Conservation (phyloP, 2,113 vertebrate genomes). For the Chaetodon trifascialis region DNA sequence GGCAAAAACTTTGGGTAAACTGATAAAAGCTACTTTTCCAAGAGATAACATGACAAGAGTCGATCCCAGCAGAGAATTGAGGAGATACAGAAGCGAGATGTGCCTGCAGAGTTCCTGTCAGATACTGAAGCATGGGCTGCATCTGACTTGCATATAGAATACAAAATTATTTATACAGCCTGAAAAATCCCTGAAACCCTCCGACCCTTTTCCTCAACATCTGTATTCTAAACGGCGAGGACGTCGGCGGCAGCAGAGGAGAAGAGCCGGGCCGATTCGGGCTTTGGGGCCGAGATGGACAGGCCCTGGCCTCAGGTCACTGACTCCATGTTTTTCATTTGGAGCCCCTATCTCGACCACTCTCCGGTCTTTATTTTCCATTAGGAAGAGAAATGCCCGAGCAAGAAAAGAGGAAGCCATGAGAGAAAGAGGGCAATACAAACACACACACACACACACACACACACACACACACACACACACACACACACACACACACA, state of each 20-base stretch:
- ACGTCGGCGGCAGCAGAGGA: neutral
- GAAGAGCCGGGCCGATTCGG: slow-evolving; percentile 23
- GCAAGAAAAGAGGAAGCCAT: slow-evolving; percentile 41
- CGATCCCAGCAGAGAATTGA: neutral
- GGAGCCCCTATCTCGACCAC: slow-evolving; percentile 53
- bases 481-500: slow-evolving; percentile 47
- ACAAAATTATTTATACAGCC: neutral
- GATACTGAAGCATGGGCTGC: neutral
- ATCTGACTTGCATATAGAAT: neutral
- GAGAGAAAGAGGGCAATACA: slow-evolving; percentile 24
- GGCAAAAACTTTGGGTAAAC: slow-evolving; percentile 26
- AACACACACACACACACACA: slow-evolving; percentile 54
- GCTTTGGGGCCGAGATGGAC: slow-evolving; percentile 54
- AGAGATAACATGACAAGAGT: slow-evolving; percentile 8
- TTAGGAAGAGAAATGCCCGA: slow-evolving; percentile 70
- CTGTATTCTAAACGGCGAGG: slow-evolving; percentile 16
- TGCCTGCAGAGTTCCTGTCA: slow-evolving; percentile 5
- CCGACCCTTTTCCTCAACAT: neutral
- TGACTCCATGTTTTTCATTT: slow-evolving; percentile 77
- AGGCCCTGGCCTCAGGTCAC: slow-evolving; percentile 62
- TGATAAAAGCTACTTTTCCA: slow-evolving; percentile 38
- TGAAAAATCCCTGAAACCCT: neutral
- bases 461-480: slow-evolving; percentile 45
- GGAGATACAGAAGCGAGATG: neutral
- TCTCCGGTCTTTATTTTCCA: slow-evolving; percentile 74